Percentiles rank a stretch among this genome's conserved stretches.
phyloP scores from a whole-genome alignment of 1,140 invertebrate genomes.

The Euschistus heros region DNA sequence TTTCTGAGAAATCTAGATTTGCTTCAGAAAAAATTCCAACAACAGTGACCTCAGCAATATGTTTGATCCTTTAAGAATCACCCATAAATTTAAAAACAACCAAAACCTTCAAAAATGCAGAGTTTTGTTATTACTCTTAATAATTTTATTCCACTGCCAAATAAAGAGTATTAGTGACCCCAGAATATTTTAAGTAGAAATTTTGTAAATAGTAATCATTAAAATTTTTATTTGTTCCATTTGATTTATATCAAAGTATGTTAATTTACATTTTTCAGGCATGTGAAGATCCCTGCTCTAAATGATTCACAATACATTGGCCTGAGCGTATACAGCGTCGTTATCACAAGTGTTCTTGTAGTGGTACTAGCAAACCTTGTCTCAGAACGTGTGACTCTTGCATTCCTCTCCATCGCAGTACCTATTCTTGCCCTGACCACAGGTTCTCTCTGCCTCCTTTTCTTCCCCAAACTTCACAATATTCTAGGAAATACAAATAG shows the following conservation, averaged over 20 bases:
- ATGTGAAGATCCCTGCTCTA: conserved; percentile 91
- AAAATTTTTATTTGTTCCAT: too few species aligned
- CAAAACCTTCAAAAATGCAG: too few species aligned
- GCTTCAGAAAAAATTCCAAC: too few species aligned
- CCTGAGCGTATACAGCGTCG: conserved; percentile 83
- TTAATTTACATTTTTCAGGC: conserved; percentile 39
- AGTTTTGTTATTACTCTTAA: too few species aligned
- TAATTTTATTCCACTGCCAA: too few species aligned
- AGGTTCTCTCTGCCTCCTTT: conserved; percentile 71
- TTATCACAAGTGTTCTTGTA: conserved; percentile 75
- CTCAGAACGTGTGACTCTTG: conserved; percentile 69
- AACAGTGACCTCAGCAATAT: too few species aligned
- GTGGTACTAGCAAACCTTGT: conserved; percentile 76
- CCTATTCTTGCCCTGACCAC: conserved; percentile 78
- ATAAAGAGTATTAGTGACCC: too few species aligned
- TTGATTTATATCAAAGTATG: neutral
- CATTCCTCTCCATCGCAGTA: conserved; percentile 69
- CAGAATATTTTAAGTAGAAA: too few species aligned
- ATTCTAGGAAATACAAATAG: conserved; percentile 46
- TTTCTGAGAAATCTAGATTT: too few species aligned
- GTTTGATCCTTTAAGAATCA: too few species aligned
- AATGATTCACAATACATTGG: conserved; percentile 97
- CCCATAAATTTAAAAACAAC: too few species aligned
- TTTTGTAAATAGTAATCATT: too few species aligned
- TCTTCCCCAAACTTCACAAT: conserved; percentile 70